phyloP scores from a whole-genome alignment of 2,888 invertebrate genomes.

The Cantharis lateralis region DNA sequence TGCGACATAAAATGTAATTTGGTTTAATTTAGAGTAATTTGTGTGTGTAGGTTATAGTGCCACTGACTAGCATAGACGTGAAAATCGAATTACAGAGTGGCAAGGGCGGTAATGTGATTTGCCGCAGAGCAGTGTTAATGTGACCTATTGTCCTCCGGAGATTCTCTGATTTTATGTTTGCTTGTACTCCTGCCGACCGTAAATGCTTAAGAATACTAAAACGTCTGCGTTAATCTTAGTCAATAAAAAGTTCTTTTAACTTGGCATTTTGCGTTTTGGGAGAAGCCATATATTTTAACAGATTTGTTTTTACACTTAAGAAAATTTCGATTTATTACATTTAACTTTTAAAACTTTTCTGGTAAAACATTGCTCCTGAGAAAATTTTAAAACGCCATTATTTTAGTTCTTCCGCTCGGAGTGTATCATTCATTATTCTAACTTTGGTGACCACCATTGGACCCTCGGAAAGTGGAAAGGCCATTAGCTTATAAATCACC shows the following conservation, averaged over 20 bases:
- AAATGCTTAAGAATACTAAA: slow-evolving; percentile 17
- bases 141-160: slow-evolving; percentile 25
- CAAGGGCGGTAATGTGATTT: slow-evolving; percentile 22
- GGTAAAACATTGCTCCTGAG: neutral
- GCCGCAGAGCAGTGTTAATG: slow-evolving; percentile 24
- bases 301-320: slow-evolving; percentile 6
- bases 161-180: slow-evolving; percentile 15
- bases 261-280: neutral
- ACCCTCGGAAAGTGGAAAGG: neutral
- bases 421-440: neutral
- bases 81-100: slow-evolving; percentile 22
- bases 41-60: slow-evolving; percentile 7
- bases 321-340: neutral
- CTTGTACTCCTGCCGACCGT: slow-evolving; percentile 14
- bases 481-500: neutral
- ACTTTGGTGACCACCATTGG: neutral
- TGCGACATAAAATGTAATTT: slow-evolving; percentile 12
- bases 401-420: neutral
- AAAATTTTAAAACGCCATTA: neutral
- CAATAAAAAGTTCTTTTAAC: slow-evolving; percentile 8
- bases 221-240: slow-evolving; percentile 6
- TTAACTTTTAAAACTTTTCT: neutral
- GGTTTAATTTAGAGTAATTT: slow-evolving; percentile 6
- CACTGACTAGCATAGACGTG: slow-evolving; percentile 10
- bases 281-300: slow-evolving; percentile 1